Conservation (phyloP, 2,888 invertebrate genomes). For the Sinelater perroti region DNA sequence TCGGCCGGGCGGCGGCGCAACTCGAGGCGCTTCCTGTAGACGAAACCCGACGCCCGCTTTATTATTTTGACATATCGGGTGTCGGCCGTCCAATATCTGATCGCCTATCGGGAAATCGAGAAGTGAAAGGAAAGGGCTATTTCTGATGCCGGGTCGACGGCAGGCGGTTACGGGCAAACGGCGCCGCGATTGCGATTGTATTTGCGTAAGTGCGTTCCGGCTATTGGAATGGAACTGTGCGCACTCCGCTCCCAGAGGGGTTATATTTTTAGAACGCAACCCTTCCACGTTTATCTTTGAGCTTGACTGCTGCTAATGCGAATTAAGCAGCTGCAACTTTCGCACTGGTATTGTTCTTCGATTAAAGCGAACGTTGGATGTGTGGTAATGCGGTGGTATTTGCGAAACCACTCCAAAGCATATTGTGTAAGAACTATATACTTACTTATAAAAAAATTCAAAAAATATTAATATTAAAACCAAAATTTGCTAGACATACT, state of each 20-base stretch:
- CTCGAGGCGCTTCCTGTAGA: not conserved
- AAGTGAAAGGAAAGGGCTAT: slow-evolving; percentile 3
- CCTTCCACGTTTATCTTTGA: slow-evolving; percentile 30
- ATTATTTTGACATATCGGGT: not conserved
- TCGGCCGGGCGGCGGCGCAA: no score
- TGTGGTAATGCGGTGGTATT: no score
- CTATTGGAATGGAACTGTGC: slow-evolving; percentile 22
- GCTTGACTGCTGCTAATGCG: slow-evolving; percentile 21
- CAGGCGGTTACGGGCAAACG: not conserved
- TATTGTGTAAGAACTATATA: no score
- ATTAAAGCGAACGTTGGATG: no score
- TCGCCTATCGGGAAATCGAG: not conserved
- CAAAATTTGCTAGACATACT: no score
- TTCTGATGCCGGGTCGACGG: not conserved
- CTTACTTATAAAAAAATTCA: no score
- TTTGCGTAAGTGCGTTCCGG: slow-evolving; percentile 25
- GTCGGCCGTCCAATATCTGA: not conserved
- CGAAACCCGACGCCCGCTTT: not conserved
- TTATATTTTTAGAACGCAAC: slow-evolving; percentile 31
- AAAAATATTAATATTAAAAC: no score
- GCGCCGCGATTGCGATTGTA: slow-evolving; percentile 8
- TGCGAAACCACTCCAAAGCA: no score
- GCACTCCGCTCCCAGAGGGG: slow-evolving; percentile 9
- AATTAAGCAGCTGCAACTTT: slow-evolving; percentile 33
- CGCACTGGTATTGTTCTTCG: slow-evolving; percentile 22